Conservation (phyloP, 2,888 invertebrate species). For the Polyommatus icarus region DNA sequence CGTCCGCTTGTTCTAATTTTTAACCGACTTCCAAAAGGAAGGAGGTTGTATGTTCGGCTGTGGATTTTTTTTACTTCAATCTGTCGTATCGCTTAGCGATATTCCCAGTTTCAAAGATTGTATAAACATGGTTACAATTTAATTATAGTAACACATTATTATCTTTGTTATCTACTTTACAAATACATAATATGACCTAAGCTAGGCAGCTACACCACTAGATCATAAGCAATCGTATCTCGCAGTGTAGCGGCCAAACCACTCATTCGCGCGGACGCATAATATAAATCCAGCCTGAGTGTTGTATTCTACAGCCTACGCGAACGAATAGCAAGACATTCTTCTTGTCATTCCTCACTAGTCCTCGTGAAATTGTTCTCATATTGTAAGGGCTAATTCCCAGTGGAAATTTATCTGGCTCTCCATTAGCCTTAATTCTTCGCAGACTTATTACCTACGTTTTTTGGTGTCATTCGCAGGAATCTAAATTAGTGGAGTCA, state of each 20-base stretch:
- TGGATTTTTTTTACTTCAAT: too few relatives aligned
- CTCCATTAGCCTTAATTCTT: slow-evolving; percentile 61
- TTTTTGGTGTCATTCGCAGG: slow-evolving; percentile 1
- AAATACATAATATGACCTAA: too few relatives aligned
- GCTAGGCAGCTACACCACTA: too few relatives aligned
- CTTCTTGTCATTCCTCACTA: slow-evolving; percentile 62
- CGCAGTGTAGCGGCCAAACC: too few relatives aligned
- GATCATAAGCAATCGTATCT: too few relatives aligned
- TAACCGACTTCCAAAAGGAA: too few relatives aligned
- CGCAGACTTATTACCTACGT: slow-evolving; percentile 17
- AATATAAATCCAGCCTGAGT: neutral
- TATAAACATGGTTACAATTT: too few relatives aligned
- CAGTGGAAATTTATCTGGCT: slow-evolving; percentile 56
- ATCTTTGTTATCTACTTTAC: too few relatives aligned
- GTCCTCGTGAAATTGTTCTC: slow-evolving; percentile 74
- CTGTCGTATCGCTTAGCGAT: neutral
- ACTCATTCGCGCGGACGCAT: too few relatives aligned
- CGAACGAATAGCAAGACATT: slow-evolving; percentile 62
- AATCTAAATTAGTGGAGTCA: slow-evolving; percentile 14
- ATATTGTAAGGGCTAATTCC: slow-evolving; percentile 78
- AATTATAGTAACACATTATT: too few relatives aligned
- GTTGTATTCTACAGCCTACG: neutral
- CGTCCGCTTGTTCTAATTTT: neutral
- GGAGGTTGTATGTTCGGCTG: too few relatives aligned
- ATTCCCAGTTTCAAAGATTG: neutral